Evolutionary conservation across 2,113 vertebrate species (phyloP).

Genomic region (Uria lomvia): DNA sequence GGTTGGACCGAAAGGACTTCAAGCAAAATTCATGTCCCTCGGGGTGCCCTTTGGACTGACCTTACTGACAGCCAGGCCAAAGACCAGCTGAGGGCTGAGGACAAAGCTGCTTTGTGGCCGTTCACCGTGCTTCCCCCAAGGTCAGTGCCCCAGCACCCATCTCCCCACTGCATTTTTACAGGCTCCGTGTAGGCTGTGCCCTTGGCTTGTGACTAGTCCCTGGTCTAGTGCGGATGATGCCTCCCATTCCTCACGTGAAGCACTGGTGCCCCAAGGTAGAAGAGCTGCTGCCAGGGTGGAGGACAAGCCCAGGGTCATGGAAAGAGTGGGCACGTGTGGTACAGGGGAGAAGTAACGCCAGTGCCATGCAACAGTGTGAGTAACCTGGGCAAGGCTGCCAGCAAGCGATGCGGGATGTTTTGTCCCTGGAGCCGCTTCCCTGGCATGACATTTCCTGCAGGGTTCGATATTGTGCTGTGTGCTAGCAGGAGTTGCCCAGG

Average conservation of each 20-base stretch:
- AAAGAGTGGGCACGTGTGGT: not conserved
- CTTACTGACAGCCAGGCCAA: not conserved
- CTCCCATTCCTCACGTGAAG: not conserved
- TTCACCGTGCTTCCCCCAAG: not conserved
- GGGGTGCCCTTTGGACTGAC: not conserved
- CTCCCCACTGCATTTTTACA: not conserved
- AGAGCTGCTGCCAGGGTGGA: not conserved
- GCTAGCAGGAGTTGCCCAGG: not conserved
- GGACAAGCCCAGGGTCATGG: not conserved
- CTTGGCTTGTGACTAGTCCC: not conserved
- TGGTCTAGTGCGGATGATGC: not conserved
- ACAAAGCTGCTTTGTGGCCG: not conserved
- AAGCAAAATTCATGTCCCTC: not conserved
- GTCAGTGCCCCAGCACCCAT: not conserved
- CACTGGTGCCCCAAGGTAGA: not conserved
- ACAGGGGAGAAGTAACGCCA: not conserved
- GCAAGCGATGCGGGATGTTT: not conserved
- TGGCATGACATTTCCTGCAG: fast-evolving
- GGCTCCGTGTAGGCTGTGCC: not conserved
- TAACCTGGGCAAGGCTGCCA: not conserved
- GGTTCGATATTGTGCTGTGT: fast-evolving
- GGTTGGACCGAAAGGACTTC: not conserved
- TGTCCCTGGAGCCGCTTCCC: not conserved
- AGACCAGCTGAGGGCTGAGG: not conserved
- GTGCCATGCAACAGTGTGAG: not conserved